phyloP scores from a whole-genome alignment of 2,797 vertebrate species.

The Chrosomus eos region DNA sequence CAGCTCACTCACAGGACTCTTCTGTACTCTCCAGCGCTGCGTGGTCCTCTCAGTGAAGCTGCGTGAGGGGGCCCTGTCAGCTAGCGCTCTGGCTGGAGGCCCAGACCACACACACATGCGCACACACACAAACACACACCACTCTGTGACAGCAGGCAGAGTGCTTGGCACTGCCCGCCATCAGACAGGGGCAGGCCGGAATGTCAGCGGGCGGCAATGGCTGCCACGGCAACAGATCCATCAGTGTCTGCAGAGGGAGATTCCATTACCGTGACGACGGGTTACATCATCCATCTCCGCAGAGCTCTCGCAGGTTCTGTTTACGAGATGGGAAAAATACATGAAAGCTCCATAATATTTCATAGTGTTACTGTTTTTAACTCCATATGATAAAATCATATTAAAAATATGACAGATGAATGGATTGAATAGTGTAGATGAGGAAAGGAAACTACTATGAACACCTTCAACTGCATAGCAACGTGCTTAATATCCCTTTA shows the following conservation, averaged over 20 bases:
- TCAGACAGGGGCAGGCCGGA: slow-evolving; percentile 49
- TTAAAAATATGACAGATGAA: not conserved
- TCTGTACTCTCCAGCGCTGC: slow-evolving; percentile 28
- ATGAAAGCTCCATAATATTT: not conserved
- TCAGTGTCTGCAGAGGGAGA: slow-evolving; percentile 53
- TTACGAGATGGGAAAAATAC: slow-evolving; percentile 6
- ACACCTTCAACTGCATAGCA: not conserved
- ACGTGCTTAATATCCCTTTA: not conserved
- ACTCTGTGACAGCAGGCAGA: slow-evolving; percentile 43
- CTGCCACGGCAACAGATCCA: slow-evolving; percentile 54
- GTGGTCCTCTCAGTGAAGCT: slow-evolving; percentile 34
- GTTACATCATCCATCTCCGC: slow-evolving; percentile 43
- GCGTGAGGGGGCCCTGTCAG: slow-evolving; percentile 40
- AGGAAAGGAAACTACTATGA: not conserved
- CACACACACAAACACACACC: slow-evolving; percentile 9
- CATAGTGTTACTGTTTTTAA: not conserved
- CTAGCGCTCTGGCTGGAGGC: slow-evolving; percentile 25
- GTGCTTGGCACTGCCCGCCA: slow-evolving; percentile 36
- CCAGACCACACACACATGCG: slow-evolving; percentile 22
- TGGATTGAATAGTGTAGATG: not conserved
- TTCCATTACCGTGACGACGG: slow-evolving; percentile 45
- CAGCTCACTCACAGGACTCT: slow-evolving; percentile 40
- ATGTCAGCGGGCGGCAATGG: slow-evolving; percentile 52
- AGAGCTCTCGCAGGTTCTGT: slow-evolving; percentile 16
- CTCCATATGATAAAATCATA: not conserved